phyloP scores from a whole-genome alignment of 2,113 vertebrate species.

The Microtus montanus region DNA sequence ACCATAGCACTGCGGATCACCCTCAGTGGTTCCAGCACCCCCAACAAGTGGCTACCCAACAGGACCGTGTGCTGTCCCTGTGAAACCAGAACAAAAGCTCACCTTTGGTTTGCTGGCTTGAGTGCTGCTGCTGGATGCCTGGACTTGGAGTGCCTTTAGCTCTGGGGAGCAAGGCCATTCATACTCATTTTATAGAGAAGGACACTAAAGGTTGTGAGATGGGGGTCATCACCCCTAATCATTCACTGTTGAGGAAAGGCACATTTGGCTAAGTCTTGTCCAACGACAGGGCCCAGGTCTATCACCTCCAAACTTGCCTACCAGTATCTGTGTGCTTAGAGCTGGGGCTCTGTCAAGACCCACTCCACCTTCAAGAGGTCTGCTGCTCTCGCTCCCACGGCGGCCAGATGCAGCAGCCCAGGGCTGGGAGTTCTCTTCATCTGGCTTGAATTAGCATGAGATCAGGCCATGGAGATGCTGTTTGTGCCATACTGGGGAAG shows the following conservation, averaged over 20 bases:
- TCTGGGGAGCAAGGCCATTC: neutral
- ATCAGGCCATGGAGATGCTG: constrained; percentile 33
- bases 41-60: neutral
- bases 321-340: too few species aligned
- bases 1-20: fast-evolving
- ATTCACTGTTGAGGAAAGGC: neutral
- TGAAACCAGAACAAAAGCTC: neutral
- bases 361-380: neutral
- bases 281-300: too few species aligned
- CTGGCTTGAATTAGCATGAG: constrained; percentile 81
- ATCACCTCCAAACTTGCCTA: neutral
- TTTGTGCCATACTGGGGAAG: constrained; percentile 62
- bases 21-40: neutral
- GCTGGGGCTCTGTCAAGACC: neutral
- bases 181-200: neutral
- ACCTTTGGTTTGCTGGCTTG: fast-evolving
- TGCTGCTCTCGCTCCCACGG: neutral
- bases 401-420: neutral
- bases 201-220: neutral
- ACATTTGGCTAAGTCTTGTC: neutral
- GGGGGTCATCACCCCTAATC: neutral
- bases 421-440: constrained; percentile 47
- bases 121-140: fast-evolving
- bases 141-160: neutral
- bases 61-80: neutral